Conservation (phyloP, 37 sponge, comb jelly and placozoan species). For the Aplysina aerophoba region DNA sequence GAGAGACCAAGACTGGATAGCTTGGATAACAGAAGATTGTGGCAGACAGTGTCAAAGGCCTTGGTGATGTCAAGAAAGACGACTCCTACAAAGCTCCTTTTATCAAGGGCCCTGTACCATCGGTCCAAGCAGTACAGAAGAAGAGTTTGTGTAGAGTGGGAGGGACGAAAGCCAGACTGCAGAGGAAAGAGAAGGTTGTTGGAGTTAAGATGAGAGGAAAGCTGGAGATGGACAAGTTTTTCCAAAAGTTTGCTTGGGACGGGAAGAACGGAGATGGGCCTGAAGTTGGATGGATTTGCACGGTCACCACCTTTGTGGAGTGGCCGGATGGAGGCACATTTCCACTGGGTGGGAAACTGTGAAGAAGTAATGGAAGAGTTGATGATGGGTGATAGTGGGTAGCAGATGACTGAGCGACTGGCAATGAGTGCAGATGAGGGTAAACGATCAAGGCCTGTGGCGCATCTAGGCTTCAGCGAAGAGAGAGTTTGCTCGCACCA, state of each 20-base stretch:
- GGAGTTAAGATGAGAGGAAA: background rate
- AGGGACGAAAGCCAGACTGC: slow-evolving; percentile 1
- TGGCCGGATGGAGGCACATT: background rate
- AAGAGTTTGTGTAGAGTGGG: slow-evolving; percentile 16
- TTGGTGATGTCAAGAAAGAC: slow-evolving; percentile 21
- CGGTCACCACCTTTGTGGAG: slow-evolving; percentile 23
- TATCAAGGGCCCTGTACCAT: slow-evolving; percentile 25
- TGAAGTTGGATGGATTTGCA: background rate
- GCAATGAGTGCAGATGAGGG: slow-evolving; percentile 10
- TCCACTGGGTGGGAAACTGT: background rate
- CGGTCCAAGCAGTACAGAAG: background rate
- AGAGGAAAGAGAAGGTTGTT: slow-evolving; percentile 2
- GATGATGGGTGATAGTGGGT: background rate
- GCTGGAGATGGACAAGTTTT: background rate
- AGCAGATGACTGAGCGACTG: background rate
- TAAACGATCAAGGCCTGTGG: background rate
- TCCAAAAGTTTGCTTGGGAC: background rate
- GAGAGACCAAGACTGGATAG: slow-evolving; percentile 15
- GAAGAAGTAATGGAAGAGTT: too few relatives aligned
- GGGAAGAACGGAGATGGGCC: slow-evolving; percentile 12
- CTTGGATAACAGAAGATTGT: background rate
- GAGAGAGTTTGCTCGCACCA: slow-evolving; percentile 13
- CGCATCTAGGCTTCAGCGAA: background rate
- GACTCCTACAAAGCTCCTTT: background rate
- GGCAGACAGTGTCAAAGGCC: slow-evolving; percentile 1